These are phyloP conservation scores for Biston stratarius DNA, from an alignment of 2,888 invertebrate genomes.

Conservation along the genomic window DNA sequence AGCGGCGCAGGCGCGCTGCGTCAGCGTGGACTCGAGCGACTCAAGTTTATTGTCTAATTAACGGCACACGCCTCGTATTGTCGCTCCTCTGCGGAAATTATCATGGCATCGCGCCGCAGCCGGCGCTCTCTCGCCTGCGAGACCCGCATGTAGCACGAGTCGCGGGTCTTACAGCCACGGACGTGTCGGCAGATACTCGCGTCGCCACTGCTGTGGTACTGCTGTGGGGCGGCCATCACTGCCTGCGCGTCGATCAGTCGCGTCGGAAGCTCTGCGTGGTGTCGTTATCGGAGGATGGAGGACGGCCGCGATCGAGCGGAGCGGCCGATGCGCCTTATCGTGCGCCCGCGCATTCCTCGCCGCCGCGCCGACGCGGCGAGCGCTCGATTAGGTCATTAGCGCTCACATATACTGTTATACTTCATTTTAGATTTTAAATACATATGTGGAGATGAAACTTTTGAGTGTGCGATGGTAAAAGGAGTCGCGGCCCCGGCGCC, in stretches of 20 bases:
- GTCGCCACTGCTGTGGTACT: background rate
- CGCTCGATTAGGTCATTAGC: slow-evolving; percentile 14
- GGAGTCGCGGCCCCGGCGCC: too few species aligned
- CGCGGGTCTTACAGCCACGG: background rate
- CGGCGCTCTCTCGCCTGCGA: too few species aligned
- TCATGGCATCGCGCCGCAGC: too few species aligned
- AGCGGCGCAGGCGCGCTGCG: background rate
- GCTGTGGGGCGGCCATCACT: background rate
- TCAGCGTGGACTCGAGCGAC: background rate
- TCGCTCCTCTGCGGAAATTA: background rate
- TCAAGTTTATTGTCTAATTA: slow-evolving; percentile 24
- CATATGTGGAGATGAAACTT: too few species aligned
- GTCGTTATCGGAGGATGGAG: background rate
- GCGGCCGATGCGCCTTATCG: slow-evolving; percentile 26
- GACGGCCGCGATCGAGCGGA: background rate
- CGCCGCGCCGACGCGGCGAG: slow-evolving; percentile 4
- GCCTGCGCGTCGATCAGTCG: background rate
- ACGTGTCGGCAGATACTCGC: background rate
- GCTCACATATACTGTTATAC: slow-evolving; percentile 6
- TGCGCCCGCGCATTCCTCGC: slow-evolving; percentile 27
- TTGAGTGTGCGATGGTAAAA: too few species aligned
- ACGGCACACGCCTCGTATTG: background rate
- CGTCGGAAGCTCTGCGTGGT: background rate
- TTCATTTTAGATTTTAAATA: background rate
- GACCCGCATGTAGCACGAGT: too few species aligned